A percentile compares a stretch with the other conserved stretches of the same genome.
Conservation (phyloP, 2,113 vertebrate genomes). For the Nothocercus julius region DNA sequence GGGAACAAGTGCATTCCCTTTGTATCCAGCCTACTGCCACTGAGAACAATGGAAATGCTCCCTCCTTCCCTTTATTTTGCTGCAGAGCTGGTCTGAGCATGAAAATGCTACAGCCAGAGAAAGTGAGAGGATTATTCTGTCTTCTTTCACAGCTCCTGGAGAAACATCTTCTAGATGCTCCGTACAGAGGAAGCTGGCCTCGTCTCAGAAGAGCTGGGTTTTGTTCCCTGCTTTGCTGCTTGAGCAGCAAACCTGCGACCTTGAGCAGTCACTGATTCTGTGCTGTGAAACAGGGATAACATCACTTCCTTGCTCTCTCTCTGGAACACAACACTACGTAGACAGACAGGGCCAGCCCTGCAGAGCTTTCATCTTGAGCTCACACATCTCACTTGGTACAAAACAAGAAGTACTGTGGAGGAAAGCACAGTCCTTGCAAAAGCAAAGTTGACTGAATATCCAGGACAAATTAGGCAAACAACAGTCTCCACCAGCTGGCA, state of each 20-base stretch:
- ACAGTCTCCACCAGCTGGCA: background rate
- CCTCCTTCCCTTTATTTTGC: background rate
- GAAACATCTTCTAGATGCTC: conserved; percentile 18
- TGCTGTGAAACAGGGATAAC: background rate
- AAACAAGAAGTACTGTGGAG: background rate
- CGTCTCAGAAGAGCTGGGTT: background rate
- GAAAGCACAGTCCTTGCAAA: background rate
- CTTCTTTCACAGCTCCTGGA: conserved; percentile 36
- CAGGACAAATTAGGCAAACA: background rate
- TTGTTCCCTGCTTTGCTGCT: background rate
- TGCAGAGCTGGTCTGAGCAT: background rate
- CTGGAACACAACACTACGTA: background rate
- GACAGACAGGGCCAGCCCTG: background rate
- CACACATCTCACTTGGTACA: background rate
- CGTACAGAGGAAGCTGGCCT: background rate
- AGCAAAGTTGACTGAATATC: background rate
- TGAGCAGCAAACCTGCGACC: background rate
- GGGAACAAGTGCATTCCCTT: background rate
- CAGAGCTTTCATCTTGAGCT: background rate
- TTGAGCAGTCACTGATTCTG: background rate
- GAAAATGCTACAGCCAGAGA: conserved; percentile 24
- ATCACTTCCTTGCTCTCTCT: background rate
- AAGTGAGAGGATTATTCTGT: conserved; percentile 21
- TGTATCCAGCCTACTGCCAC: background rate
- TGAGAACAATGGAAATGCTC: background rate